Evolutionary conservation across 2,797 vertebrate species (phyloP).

Genomic region (Morelia viridis): DNA sequence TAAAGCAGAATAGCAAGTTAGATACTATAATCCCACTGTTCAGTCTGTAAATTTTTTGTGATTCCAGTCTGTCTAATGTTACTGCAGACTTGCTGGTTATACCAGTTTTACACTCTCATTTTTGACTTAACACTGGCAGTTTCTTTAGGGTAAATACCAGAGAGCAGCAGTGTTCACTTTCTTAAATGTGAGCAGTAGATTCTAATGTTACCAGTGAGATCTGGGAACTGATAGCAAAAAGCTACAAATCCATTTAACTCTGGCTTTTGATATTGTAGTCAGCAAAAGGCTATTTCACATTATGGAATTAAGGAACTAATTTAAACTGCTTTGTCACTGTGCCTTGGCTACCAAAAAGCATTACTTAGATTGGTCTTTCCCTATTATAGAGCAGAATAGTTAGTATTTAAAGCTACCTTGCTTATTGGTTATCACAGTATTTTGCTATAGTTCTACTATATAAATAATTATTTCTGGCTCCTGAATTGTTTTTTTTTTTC

Average conservation of each 20-base stretch:
- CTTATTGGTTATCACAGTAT: neutral
- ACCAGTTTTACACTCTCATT: neutral
- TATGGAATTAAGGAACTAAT: neutral
- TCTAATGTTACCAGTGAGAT: neutral
- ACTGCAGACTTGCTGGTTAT: neutral
- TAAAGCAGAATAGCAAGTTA: neutral
- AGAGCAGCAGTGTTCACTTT: neutral
- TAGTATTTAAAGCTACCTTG: neutral
- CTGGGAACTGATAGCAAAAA: neutral
- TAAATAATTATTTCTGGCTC: neutral
- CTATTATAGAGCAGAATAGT: neutral
- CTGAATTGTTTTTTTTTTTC: neutral
- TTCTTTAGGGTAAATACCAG: neutral
- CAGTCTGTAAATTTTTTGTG: neutral
- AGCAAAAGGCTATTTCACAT: neutral
- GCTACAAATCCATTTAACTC: neutral
- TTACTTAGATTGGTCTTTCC: neutral
- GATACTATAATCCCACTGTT: neutral
- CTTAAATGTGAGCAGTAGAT: neutral
- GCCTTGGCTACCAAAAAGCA: neutral
- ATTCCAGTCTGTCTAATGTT: neutral
- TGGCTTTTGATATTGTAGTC: neutral
- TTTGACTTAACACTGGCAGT: neutral
- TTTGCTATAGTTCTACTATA: neutral
- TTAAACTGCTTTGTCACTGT: neutral